Evolutionary conservation across 2,797 vertebrate genomes (phyloP), one percentile per base, ranked within the genome.

Genomic region (Acomys russatus): DNA sequence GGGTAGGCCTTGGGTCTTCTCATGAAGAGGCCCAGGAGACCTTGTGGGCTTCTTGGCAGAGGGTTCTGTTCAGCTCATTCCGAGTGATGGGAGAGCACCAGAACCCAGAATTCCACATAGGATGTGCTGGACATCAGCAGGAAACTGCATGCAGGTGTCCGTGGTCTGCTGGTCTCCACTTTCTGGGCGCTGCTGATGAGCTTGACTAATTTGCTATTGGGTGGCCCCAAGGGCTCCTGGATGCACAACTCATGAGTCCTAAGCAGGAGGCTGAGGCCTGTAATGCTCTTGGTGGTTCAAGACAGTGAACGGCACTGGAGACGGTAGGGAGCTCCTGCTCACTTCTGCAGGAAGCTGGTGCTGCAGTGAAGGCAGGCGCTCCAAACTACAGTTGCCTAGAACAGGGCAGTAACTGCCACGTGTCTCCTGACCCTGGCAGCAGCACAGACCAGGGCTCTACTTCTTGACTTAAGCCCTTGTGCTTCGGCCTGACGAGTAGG

Each of bases 201-300:
- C 23, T 6, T 38, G 38, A 85, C 23, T 54, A 63, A n/a, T 2
- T 30, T 6, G 3, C 9, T 0, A 6, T 1, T 12, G 0, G 6
- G 25, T 70, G n/a, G 85, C 10, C 1, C 0, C 3, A 9, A 3
- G 10, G 38, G 20, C n/a, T 38, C 51, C 4, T 10, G 1, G 3
- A 51, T 4, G 9, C 14, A 23, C 33, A 33, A 5, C 49, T 35
- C 3, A 2, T 3, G 6, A 2, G 85, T 30, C 1, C 54, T 56
- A 56, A 4, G 66, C 1, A 14, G 17, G 33, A 51, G 49, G 12
- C 38, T 11, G 80, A 70, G 35, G 63, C 51, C 77, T 66, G 8
- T 25, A 61, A 33, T 30, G 68, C 44, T 28, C 64, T 22, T 7
- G 44, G 3, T 4, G 1, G 83, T 7, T 56, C 9, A 20, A 56